Conservation (phyloP, 1,140 invertebrate genomes). For the Campoletis sonorensis region DNA sequence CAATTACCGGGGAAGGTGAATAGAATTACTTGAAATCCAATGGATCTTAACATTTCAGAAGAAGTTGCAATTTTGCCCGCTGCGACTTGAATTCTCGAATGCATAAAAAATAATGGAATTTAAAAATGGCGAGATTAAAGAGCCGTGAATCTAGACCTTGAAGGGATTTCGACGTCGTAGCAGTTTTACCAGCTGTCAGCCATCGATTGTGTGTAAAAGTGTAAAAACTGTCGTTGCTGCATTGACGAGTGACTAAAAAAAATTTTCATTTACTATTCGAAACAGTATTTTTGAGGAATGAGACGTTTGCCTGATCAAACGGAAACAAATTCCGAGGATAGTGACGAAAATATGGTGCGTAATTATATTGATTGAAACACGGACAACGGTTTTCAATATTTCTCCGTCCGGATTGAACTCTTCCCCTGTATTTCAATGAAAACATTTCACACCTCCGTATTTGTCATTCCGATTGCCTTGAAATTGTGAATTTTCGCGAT, state of each 20-base stretch:
- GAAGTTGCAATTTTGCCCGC: no score
- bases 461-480: background rate
- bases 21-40: no score
- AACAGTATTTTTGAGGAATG: background rate
- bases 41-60: no score
- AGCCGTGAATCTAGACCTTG: slow-evolving; percentile 50
- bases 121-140: slow-evolving; percentile 28
- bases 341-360: slow-evolving; percentile 27
- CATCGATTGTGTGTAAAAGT: slow-evolving; percentile 64
- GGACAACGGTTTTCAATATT: background rate
- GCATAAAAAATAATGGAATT: background rate
- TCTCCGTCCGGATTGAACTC: background rate
- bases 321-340: slow-evolving; percentile 22
- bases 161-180: background rate
- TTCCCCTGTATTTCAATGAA: background rate
- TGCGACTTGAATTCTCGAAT: background rate
- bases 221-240: slow-evolving; percentile 44
- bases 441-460: background rate
- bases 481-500: background rate
- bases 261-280: background rate
- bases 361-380: background rate
- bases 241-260: slow-evolving; percentile 40
- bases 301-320: slow-evolving; percentile 31
- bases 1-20: no score
- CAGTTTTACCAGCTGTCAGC: slow-evolving; percentile 65